Evolutionary conservation across 2,797 vertebrate species (phyloP).

Genomic region (Falco berigora): DNA sequence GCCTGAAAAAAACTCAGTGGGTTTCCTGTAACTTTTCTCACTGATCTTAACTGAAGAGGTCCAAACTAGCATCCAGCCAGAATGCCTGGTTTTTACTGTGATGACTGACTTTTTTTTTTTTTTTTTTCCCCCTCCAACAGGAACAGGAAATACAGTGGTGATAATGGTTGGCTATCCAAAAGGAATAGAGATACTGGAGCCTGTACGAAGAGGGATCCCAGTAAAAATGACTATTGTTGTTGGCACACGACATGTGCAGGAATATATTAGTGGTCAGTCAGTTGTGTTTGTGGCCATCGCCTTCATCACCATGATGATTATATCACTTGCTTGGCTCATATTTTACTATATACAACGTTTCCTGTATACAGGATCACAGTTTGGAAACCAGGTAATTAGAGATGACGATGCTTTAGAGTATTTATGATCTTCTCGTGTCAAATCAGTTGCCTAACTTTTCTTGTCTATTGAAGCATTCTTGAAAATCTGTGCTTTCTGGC

Average conservation of each 20-base stretch:
- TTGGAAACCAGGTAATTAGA: constrained; percentile 77
- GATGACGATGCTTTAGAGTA: background rate
- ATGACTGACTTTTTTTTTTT: background rate
- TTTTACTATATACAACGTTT: constrained; percentile 82
- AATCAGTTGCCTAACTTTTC: background rate
- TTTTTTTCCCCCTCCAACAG: constrained; percentile 35
- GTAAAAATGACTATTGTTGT: constrained; percentile 73
- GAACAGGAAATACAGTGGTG: constrained; percentile 76
- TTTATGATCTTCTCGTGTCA: background rate
- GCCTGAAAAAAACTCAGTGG: background rate
- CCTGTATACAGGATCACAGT: constrained; percentile 75
- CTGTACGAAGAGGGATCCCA: constrained; percentile 74
- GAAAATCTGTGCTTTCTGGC: background rate
- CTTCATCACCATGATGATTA: constrained; percentile 82
- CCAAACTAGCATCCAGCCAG: background rate
- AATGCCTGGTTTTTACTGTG: background rate
- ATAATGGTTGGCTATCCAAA: constrained; percentile 80
- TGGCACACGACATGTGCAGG: constrained; percentile 73
- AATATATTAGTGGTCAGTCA: constrained; percentile 76
- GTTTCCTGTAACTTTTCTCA: background rate
- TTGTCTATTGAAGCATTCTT: background rate
- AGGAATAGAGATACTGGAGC: constrained; percentile 77
- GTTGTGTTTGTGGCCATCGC: constrained; percentile 80
- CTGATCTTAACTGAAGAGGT: background rate
- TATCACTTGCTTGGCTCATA: constrained; percentile 78